A percentile compares a stretch with the other conserved stretches of the same genome.
phyloP scores from a whole-genome alignment of 2,113 vertebrate species.

The Psittacara wagleri region DNA sequence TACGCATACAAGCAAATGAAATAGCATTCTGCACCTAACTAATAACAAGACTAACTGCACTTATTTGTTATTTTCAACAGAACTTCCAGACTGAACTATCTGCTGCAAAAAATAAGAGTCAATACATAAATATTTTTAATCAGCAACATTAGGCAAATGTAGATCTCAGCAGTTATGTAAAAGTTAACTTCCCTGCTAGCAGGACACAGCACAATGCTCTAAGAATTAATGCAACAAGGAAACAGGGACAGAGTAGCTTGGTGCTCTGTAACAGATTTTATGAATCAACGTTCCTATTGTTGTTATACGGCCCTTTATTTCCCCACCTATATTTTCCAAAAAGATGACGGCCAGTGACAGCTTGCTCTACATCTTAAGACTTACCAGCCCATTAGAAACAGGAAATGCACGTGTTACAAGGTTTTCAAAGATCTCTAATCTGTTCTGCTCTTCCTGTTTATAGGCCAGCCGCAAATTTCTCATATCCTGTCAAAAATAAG shows the following conservation, averaged over 20 bases:
- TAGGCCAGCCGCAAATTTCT: slow-evolving; percentile 92
- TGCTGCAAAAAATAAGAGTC: neutral
- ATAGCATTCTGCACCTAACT: neutral
- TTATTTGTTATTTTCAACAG: neutral
- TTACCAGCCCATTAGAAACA: slow-evolving; percentile 86
- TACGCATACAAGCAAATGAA: neutral
- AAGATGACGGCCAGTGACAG: neutral
- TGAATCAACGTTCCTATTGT: neutral
- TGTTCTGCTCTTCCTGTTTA: slow-evolving; percentile 86
- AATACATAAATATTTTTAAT: neutral
- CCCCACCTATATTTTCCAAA: neutral
- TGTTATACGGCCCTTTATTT: neutral
- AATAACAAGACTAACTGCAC: neutral
- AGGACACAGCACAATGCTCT: neutral
- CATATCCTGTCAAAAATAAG: slow-evolving; percentile 84
- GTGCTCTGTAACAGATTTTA: neutral
- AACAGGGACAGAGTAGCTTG: neutral
- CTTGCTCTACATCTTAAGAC: neutral
- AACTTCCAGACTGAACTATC: neutral
- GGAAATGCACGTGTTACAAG: slow-evolving; percentile 88
- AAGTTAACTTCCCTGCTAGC: neutral
- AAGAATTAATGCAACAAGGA: neutral
- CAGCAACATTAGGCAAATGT: neutral
- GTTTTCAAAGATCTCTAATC: slow-evolving; percentile 85
- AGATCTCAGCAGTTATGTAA: neutral